phyloP scores from a whole-genome alignment of 1,140 invertebrate species.

The Caerostris extrusa region DNA sequence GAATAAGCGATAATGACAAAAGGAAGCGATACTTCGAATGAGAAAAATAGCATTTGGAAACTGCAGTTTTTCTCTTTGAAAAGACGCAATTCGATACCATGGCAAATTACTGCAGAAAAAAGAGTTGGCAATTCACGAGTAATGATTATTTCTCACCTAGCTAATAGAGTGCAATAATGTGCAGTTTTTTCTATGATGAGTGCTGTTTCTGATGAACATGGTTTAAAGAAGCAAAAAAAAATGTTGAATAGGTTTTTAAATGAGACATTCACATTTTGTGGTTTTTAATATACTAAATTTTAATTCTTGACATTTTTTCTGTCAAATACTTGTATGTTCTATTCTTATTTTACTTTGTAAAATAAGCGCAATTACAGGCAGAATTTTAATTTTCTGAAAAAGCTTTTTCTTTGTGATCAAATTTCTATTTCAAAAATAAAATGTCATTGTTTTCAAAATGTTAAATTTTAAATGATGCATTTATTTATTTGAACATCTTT shows the following conservation, averaged over 20 bases:
- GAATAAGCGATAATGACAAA: constrained; percentile 59
- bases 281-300: neutral
- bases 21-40: constrained; percentile 54
- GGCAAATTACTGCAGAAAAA: neutral
- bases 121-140: neutral
- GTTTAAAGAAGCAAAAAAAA: neutral
- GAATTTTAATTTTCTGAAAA: too few species aligned
- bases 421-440: too few species aligned
- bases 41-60: constrained; percentile 44
- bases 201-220: constrained; percentile 4
- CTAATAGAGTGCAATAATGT: constrained; percentile 26
- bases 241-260: neutral
- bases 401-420: accelerated
- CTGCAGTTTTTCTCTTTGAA: neutral
- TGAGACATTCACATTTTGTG: neutral
- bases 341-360: too few species aligned
- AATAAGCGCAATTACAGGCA: too few species aligned
- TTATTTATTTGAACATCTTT: too few species aligned
- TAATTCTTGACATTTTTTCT: neutral
- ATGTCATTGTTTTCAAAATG: too few species aligned
- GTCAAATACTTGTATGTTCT: too few species aligned
- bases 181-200: constrained; percentile 38
- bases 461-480: too few species aligned
- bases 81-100: neutral
- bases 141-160: constrained; percentile 34